Evolutionary conservation across 2,113 vertebrate genomes (phyloP).

Genomic region (Parus major): DNA sequence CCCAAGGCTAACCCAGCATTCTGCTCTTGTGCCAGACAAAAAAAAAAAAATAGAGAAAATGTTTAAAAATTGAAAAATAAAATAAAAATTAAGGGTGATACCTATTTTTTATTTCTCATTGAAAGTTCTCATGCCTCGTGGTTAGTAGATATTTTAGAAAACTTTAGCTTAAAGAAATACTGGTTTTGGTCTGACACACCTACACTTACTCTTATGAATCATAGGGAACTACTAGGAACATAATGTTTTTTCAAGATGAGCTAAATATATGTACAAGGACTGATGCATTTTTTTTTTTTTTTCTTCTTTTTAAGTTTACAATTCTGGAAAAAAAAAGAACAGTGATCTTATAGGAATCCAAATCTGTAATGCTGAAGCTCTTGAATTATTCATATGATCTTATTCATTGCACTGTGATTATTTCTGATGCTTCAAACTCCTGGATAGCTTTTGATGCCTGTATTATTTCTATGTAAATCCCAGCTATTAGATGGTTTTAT

Average conservation of each 20-base stretch:
- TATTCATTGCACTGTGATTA: constrained; percentile 49
- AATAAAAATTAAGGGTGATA: background rate
- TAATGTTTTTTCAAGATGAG: background rate
- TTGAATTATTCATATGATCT: constrained; percentile 63
- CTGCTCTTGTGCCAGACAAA: background rate
- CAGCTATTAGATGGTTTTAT: constrained; percentile 54
- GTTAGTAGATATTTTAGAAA: background rate
- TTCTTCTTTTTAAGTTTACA: background rate
- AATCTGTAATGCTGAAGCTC: constrained; percentile 7
- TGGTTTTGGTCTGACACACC: background rate
- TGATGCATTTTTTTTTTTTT: background rate
- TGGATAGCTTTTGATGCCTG: constrained; percentile 57
- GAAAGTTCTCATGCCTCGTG: background rate
- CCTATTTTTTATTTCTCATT: background rate
- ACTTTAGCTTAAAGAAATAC: background rate
- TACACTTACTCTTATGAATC: background rate
- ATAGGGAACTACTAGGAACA: background rate
- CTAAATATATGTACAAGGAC: background rate
- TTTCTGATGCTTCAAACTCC: constrained; percentile 57
- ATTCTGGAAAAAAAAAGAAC: constrained; percentile 16
- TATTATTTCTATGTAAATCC: constrained; percentile 67
- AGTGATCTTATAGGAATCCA: constrained; percentile 38
- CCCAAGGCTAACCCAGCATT: background rate
- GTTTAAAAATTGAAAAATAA: background rate
- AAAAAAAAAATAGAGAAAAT: background rate